phyloP scores from a whole-genome alignment of 92 coral and sea anemone genomes.

The Pocillopora grandis region DNA sequence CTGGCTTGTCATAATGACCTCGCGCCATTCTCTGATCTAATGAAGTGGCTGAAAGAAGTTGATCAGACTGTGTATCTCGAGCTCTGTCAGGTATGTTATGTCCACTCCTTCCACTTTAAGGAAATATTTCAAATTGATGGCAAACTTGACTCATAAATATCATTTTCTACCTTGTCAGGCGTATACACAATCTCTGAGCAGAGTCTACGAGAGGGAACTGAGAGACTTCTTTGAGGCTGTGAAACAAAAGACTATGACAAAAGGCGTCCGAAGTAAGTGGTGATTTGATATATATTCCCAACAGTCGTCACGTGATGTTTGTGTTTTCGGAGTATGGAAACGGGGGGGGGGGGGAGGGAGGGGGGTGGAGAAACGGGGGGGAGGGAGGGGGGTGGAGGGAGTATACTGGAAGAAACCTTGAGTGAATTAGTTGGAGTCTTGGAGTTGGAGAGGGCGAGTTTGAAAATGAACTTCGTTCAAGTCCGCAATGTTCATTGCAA shows the following conservation, averaged over 20 bases:
- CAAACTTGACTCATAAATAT: not conserved
- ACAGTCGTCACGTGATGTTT: no score
- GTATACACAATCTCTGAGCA: constrained; percentile 82
- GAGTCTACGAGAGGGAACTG: constrained; percentile 91
- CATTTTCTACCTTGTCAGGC: constrained; percentile 1
- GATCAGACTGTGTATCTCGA: constrained; percentile 79
- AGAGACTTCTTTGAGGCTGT: constrained; percentile 94
- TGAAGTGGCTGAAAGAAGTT: constrained; percentile 93
- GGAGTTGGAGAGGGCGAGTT: no score
- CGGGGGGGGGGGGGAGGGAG: no score
- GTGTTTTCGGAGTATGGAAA: no score
- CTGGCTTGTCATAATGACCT: constrained; percentile 90
- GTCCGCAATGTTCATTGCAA: no score
- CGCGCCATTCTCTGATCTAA: constrained; percentile 83
- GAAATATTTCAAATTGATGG: no score
- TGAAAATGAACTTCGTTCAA: no score
- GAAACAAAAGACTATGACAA: constrained; percentile 71
- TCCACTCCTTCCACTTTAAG: not conserved
- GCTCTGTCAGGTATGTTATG: constrained; percentile 62
- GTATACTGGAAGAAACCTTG: no score
- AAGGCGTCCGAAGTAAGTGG: constrained; percentile 67
- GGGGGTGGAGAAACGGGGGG: no score
- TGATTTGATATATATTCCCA: not conserved
- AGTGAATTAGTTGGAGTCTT: no score
- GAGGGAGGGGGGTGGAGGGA: no score